phyloP scores from a whole-genome alignment of 2,113 vertebrate genomes.

The Lophura nycthemera region DNA sequence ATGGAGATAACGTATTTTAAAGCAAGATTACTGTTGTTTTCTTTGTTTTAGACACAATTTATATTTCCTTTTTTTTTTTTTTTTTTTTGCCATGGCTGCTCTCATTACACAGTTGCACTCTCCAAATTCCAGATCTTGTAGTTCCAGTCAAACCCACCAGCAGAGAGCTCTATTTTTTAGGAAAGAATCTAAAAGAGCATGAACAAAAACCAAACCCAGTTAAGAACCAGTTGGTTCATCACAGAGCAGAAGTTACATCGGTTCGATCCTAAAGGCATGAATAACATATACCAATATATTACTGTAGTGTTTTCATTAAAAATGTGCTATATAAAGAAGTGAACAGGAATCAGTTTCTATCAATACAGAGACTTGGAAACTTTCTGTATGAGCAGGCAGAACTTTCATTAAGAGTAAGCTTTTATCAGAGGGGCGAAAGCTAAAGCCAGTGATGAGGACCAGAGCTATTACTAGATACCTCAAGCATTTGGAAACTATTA shows the following conservation, averaged over 20 bases:
- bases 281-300: neutral
- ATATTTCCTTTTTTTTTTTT: neutral
- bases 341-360: neutral
- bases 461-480: neutral
- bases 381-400: neutral
- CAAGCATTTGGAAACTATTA: conserved; percentile 6
- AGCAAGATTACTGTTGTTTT: neutral
- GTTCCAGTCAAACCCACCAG: neutral
- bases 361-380: neutral
- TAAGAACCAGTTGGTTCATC: neutral
- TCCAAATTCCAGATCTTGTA: neutral
- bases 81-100: neutral
- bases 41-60: neutral
- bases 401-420: neutral
- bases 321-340: neutral
- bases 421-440: neutral
- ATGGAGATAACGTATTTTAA: neutral
- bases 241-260: neutral
- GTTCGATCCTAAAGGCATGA: neutral
- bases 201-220: neutral
- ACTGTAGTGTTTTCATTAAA: neutral
- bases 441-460: neutral
- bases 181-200: neutral
- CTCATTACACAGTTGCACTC: neutral
- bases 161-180: neutral